Evolutionary conservation across 2,888 invertebrate genomes (phyloP), one percentile per base, ranked within the genome.

Genomic region (Spialia ferax): DNA sequence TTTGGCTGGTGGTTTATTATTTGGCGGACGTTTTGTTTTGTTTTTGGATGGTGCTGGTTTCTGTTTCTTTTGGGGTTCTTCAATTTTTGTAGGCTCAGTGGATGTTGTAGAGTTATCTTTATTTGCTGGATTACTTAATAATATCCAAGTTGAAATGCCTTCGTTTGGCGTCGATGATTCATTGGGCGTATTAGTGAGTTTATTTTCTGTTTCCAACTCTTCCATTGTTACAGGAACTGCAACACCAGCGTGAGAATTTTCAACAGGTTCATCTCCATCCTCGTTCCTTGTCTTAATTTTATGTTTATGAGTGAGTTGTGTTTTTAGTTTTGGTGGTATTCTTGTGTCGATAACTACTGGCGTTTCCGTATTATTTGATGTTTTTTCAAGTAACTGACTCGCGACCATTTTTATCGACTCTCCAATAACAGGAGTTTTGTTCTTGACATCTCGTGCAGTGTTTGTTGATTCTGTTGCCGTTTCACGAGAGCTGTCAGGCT

Each of bases 101-200:
- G 90, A 83, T 38, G 79, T 76, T 26, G 83, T 76, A 7, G 75
- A 70, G 64, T 82, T 88, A 59, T 86, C 86, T 73, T 82, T 87
- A 1, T 82, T 84, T 2, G 84, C 74, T 0, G 94, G 88, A 70
- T 87, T 92, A 72, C 96, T 96, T 18, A 97, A 82, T 18, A 97
- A 89, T 70, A 97, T 95, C 97, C 97, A 97, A 0, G 97, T 97
- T 0, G 97, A 97, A 70, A 97, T 93, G 0, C 96, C 96, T 79
- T 95, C 95, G 63, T 94, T 94, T 23, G 94, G 94, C 57, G 94
- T 96, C 67, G 93, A 95, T 66, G 91, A 88, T 77, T 94, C 84
- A 59, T 74, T 78, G 18, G 72, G 55, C 3, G 63, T 68, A 13
- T 77, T 84, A 56, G 75, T 77, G 26, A 95, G 80, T 78, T 93